A percentile compares a stretch with the other conserved stretches of the same genome.
Conservation (phyloP, 2,888 invertebrate species). For the Gymnoscelis rufifasciata region DNA sequence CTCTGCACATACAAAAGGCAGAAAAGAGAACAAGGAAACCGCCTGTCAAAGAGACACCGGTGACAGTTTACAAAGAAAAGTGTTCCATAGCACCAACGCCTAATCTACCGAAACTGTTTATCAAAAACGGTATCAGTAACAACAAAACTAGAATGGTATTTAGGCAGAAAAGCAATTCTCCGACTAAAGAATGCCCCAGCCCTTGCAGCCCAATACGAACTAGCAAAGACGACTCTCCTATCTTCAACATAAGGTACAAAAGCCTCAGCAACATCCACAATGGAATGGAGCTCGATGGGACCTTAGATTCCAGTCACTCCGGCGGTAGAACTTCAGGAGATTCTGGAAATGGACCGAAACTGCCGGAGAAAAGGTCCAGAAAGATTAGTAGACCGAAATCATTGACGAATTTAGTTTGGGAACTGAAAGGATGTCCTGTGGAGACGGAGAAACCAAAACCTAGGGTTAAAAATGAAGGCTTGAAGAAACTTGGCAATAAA, state of each 20-base stretch:
- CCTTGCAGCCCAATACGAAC: slow-evolving; percentile 75
- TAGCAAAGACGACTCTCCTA: slow-evolving; percentile 85
- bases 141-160: slow-evolving; percentile 82
- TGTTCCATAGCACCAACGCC: slow-evolving; percentile 73
- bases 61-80: slow-evolving; percentile 79
- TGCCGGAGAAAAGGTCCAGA: slow-evolving; percentile 89
- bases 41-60: slow-evolving; percentile 74
- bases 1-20: slow-evolving; percentile 75
- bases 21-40: slow-evolving; percentile 88
- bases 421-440: slow-evolving; percentile 76
- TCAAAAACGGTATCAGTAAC: slow-evolving; percentile 84
- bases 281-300: slow-evolving; percentile 87
- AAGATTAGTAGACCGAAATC: slow-evolving; percentile 91
- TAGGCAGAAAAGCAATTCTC: slow-evolving; percentile 85
- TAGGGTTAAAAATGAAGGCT: slow-evolving; percentile 72
- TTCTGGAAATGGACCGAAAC: slow-evolving; percentile 86
- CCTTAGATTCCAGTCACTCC: slow-evolving; percentile 93
- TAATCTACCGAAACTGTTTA: slow-evolving; percentile 86
- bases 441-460: slow-evolving; percentile 72
- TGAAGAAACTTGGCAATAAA: slow-evolving; percentile 75
- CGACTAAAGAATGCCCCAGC: slow-evolving; percentile 85
- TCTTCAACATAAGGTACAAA: slow-evolving; percentile 86
- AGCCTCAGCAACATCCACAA: slow-evolving; percentile 85
- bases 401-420: slow-evolving; percentile 92
- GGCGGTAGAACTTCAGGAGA: slow-evolving; percentile 92